Percentiles rank a stretch among this genome's conserved stretches.
Conservation (phyloP, 2,797 vertebrate species). For the Phataginus tricuspis region DNA sequence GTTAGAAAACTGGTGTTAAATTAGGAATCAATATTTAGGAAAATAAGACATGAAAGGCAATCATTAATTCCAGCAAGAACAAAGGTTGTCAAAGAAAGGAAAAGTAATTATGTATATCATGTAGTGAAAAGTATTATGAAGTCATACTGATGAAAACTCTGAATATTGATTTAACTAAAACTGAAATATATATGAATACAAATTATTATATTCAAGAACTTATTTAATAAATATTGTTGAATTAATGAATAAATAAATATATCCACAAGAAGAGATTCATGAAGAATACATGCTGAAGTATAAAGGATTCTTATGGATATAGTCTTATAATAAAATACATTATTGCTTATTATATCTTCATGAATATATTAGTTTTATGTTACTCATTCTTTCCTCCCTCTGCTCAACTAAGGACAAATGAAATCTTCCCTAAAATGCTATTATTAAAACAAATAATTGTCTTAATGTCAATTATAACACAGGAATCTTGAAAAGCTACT, state of each 20-base stretch:
- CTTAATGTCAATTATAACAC: neutral
- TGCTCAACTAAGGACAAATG: neutral
- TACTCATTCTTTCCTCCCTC: neutral
- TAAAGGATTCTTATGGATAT: neutral
- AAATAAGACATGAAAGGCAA: neutral
- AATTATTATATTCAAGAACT: neutral
- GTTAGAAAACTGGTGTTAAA: neutral
- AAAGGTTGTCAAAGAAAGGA: neutral
- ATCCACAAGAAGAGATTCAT: neutral
- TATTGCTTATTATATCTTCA: neutral
- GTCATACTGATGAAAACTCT: neutral
- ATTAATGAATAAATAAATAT: neutral
- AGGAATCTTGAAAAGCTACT: neutral
- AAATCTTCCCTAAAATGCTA: neutral
- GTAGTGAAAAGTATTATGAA: neutral
- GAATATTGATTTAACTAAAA: neutral
- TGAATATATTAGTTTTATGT: neutral
- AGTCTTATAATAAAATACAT: neutral
- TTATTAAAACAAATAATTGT: neutral
- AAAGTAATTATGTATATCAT: neutral
- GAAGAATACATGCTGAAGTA: neutral
- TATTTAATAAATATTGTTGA: neutral
- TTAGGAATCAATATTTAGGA: neutral
- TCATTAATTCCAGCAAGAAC: neutral
- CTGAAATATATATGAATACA: neutral